phyloP scores from a whole-genome alignment of 2,113 vertebrate genomes.

The Prochilodus magdalenae region DNA sequence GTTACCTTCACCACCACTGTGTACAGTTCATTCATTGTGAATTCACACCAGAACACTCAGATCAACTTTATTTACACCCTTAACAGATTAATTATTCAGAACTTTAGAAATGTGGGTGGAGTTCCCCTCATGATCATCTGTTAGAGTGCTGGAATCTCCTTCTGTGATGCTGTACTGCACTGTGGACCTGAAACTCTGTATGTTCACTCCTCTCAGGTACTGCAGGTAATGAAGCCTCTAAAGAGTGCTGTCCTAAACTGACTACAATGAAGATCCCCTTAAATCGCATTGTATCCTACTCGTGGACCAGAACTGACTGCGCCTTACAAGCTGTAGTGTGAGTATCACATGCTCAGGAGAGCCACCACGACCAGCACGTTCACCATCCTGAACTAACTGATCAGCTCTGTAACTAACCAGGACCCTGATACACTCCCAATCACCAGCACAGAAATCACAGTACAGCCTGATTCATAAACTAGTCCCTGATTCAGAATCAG shows the following conservation, averaged over 20 bases:
- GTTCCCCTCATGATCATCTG: not conserved
- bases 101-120: no score
- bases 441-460: no score
- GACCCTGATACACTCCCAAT: no score
- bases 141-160: not conserved
- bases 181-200: not conserved
- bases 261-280: not conserved
- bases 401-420: not conserved
- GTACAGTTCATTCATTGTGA: no score
- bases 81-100: no score
- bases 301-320: not conserved
- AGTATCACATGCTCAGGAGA: not conserved
- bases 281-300: not conserved
- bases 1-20: no score
- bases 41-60: no score
- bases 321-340: not conserved
- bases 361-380: not conserved
- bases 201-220: not conserved
- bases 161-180: not conserved
- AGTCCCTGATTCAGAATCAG: no score
- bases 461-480: no score
- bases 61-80: no score
- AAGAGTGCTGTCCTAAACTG: not conserved
- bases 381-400: not conserved
- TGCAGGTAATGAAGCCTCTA: rapidly evolving